A percentile compares a stretch with the other conserved stretches of the same genome.
phyloP scores from a whole-genome alignment of 2,888 invertebrate genomes.

The Alviniconcha strummeri region DNA sequence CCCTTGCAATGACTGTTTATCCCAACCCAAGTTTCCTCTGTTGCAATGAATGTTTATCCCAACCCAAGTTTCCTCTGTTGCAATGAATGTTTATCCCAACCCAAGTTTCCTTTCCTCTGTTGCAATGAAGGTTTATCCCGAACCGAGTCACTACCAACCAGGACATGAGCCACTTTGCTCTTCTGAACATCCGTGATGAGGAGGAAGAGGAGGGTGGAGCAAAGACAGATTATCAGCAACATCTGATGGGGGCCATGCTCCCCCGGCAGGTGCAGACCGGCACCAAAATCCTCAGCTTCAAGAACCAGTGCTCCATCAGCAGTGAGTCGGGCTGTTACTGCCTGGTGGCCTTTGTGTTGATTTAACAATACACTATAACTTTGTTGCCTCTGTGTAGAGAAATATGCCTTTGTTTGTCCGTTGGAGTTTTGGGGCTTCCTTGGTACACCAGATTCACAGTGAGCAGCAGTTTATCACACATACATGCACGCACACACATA shows the following conservation, averaged over 20 bases:
- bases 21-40: too few species aligned
- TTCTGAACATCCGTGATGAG: constrained; percentile 60
- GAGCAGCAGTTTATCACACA: too few species aligned
- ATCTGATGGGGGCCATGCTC: constrained; percentile 58
- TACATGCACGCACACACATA: too few species aligned
- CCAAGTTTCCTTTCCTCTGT: background rate
- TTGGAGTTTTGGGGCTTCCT: too few species aligned
- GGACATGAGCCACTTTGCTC: constrained; percentile 86
- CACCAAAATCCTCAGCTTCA: constrained; percentile 87
- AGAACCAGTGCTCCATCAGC: constrained; percentile 78
- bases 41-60: too few species aligned
- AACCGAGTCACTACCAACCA: constrained; percentile 90
- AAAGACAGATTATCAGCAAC: constrained; percentile 54
- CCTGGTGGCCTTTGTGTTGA: too few species aligned
- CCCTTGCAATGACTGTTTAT: too few species aligned
- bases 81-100: too few species aligned
- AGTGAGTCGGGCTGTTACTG: background rate
- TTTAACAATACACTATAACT: too few species aligned
- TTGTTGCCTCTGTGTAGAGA: too few species aligned
- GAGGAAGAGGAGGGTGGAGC: constrained; percentile 48
- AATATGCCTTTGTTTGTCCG: too few species aligned
- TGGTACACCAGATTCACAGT: too few species aligned
- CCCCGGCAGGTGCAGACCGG: constrained; percentile 69
- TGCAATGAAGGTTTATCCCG: constrained; percentile 86
- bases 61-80: background rate